Percentiles rank a stretch among this genome's conserved stretches.
Conservation (phyloP, 2,888 invertebrate genomes). For the Drosophila borborema region DNA sequence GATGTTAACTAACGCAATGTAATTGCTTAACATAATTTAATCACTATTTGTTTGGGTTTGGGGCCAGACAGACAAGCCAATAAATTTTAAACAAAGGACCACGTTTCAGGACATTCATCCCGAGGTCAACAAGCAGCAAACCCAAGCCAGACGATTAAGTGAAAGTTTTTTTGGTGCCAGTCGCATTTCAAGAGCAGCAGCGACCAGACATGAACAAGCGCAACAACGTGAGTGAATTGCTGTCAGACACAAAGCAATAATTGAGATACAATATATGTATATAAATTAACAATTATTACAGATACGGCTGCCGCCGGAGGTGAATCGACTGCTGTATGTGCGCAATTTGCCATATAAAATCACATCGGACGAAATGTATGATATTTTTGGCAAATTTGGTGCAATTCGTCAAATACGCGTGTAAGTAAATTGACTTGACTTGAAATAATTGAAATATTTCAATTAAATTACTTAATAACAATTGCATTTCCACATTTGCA, state of each 20-base stretch:
- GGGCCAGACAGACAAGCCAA: constrained; percentile 67
- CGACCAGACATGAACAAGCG: constrained; percentile 82
- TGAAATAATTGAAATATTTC: constrained; percentile 8
- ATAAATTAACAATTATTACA: constrained; percentile 82
- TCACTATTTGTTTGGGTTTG: constrained; percentile 73
- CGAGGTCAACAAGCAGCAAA: constrained; percentile 63
- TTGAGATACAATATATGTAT: constrained; percentile 27
- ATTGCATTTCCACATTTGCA: constrained; percentile 61
- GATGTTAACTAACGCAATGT: constrained; percentile 23
- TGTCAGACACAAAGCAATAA: constrained; percentile 21
- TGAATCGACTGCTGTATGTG: constrained; percentile 98
- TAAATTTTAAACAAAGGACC: constrained; percentile 78
- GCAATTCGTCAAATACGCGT: constrained; percentile 99
- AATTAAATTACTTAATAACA: constrained; percentile 7
- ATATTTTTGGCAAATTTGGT: constrained; percentile 99
- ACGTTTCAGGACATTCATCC: constrained; percentile 77
- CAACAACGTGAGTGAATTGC: constrained; percentile 81
- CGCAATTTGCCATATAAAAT: constrained; percentile 99
- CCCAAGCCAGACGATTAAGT: constrained; percentile 51
- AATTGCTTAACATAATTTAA: constrained; percentile 23
- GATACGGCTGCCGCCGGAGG: constrained; percentile 99
- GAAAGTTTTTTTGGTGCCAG: constrained; percentile 65
- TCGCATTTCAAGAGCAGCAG: constrained; percentile 63
- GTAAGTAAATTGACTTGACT: constrained; percentile 89
- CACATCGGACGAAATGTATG: constrained; percentile 99